Percentiles rank a stretch among this genome's conserved stretches.
Evolutionary conservation across 2,113 vertebrate genomes (phyloP).

Genomic region (Lontra canadensis): DNA sequence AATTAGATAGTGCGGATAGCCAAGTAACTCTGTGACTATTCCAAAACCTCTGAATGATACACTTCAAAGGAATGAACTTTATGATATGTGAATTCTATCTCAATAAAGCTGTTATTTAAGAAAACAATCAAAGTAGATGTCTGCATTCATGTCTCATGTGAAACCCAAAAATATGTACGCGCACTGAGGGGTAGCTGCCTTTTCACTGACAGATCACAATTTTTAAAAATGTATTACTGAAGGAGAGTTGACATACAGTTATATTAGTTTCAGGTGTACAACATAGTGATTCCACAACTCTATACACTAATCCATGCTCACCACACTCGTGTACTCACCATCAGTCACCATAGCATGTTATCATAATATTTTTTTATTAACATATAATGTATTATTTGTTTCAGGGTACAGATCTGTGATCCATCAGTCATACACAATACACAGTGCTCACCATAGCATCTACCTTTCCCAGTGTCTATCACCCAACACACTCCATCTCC

Average conservation of each 20-base stretch:
- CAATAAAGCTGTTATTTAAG: conserved; percentile 1
- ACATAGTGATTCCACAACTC: background rate
- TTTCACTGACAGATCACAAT: background rate
- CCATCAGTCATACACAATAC: no score
- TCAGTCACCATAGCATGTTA: background rate
- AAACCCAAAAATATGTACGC: background rate
- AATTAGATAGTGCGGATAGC: background rate
- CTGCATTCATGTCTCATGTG: background rate
- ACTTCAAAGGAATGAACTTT: conserved; percentile 16
- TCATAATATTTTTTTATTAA: background rate
- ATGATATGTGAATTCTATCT: background rate
- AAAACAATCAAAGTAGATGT: background rate
- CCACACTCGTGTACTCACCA: background rate
- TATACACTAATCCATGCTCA: background rate
- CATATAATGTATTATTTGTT: no score
- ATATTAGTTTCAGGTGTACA: background rate
- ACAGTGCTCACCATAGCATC: no score
- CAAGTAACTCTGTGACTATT: background rate
- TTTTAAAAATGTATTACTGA: background rate
- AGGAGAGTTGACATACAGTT: background rate
- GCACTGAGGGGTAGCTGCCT: background rate
- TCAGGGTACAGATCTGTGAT: no score
- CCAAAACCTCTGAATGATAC: conserved; percentile 15
- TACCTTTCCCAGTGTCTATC: no score
- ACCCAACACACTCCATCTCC: no score